phyloP scores from a whole-genome alignment of 2,888 invertebrate genomes.

The Lithodes maja region DNA sequence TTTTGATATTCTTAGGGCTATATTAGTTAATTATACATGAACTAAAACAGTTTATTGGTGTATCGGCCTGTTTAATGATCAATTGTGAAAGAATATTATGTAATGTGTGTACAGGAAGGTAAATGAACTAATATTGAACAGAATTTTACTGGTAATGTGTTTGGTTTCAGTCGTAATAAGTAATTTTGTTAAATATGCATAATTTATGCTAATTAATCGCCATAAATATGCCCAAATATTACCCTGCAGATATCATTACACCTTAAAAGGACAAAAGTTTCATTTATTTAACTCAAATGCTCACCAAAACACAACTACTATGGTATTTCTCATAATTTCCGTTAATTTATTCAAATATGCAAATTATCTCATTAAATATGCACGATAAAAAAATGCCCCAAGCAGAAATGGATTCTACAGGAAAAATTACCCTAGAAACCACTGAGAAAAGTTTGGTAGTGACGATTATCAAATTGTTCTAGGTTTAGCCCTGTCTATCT shows the following conservation, averaged over 20 bases:
- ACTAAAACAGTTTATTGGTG: neutral
- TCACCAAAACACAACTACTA: conserved; percentile 23
- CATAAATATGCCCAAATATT: neutral
- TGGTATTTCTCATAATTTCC: conserved; percentile 21
- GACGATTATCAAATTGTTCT: conserved; percentile 3
- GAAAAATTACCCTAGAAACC: neutral
- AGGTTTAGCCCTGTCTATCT: conserved; percentile 4
- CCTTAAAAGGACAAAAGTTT: neutral
- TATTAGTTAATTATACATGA: conserved; percentile 11
- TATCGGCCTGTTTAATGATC: neutral
- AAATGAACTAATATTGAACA: conserved; percentile 3
- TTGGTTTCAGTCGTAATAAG: neutral
- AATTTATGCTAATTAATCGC: conserved; percentile 11
- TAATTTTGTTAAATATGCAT: conserved; percentile 9
- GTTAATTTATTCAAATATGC: conserved; percentile 5
- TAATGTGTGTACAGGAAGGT: neutral
- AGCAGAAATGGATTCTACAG: neutral
- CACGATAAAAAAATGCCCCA: neutral
- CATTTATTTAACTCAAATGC: neutral
- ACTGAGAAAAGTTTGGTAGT: conserved; percentile 30
- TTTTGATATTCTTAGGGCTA: neutral
- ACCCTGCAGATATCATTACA: conserved; percentile 2
- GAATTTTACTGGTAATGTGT: neutral
- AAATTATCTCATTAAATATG: conserved; percentile 15
- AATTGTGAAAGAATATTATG: conserved; percentile 9